Percentiles rank a stretch among this genome's conserved stretches.
phyloP scores from a whole-genome alignment of 2,888 invertebrate genomes.

The Drosophila sordidula region DNA sequence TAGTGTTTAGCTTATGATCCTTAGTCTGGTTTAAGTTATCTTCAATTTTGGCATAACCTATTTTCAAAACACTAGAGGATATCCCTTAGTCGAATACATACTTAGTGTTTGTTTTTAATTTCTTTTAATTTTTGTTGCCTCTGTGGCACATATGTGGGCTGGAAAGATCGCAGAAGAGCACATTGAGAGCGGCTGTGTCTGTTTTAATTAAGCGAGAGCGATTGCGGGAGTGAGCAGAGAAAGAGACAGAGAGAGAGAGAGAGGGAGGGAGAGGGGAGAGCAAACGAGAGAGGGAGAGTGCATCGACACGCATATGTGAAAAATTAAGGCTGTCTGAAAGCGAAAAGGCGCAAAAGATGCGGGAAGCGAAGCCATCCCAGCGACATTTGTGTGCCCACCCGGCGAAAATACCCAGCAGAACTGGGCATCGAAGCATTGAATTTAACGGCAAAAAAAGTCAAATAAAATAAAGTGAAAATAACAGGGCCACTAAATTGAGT shows the following conservation, averaged over 20 bases:
- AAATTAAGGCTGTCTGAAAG: slow-evolving; percentile 71
- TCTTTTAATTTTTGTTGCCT: slow-evolving; percentile 68
- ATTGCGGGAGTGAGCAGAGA: slow-evolving; percentile 27
- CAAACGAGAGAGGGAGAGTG: slow-evolving; percentile 24
- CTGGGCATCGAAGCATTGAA: slow-evolving; percentile 42
- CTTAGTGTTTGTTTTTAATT: slow-evolving; percentile 66
- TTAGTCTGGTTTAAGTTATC: too few relatives aligned
- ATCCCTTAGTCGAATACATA: slow-evolving; percentile 8
- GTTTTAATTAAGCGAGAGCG: slow-evolving; percentile 74
- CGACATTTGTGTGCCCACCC: slow-evolving; percentile 26
- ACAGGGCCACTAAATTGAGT: slow-evolving; percentile 73
- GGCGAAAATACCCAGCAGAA: slow-evolving; percentile 43
- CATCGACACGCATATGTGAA: slow-evolving; percentile 73
- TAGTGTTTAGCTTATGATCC: background rate
- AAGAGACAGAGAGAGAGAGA: slow-evolving; percentile 18
- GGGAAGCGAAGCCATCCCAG: slow-evolving; percentile 60
- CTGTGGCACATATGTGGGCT: slow-evolving; percentile 68
- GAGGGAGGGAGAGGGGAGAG: background rate
- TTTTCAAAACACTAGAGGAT: slow-evolving; percentile 25
- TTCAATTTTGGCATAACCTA: too few relatives aligned
- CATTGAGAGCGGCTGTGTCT: slow-evolving; percentile 69
- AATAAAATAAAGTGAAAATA: slow-evolving; percentile 21
- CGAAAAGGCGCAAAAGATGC: slow-evolving; percentile 75
- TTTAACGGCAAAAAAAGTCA: slow-evolving; percentile 45
- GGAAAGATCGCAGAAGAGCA: slow-evolving; percentile 59